phyloP scores from a whole-genome alignment of 1,140 invertebrate species.

The Apis dorsata region DNA sequence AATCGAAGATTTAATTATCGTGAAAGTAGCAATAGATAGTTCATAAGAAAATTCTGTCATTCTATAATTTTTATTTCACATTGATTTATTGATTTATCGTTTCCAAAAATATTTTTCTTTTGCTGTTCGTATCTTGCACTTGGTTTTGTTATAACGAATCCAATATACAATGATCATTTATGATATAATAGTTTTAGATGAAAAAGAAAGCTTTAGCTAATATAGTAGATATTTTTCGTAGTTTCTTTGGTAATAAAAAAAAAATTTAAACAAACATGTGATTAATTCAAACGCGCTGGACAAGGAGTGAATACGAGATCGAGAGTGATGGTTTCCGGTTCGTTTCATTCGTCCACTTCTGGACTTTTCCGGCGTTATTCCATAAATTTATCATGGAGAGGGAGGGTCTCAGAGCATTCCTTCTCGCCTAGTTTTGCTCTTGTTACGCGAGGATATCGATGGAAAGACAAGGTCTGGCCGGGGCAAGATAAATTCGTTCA shows the following conservation, averaged over 20 bases:
- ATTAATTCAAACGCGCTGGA: background rate
- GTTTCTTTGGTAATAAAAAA: background rate
- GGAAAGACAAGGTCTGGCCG: slow-evolving; percentile 60
- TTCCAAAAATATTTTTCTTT: too few relatives aligned
- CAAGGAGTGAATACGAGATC: background rate
- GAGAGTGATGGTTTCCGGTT: background rate
- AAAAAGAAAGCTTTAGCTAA: too few relatives aligned
- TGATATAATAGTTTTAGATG: too few relatives aligned
- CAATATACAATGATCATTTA: too few relatives aligned
- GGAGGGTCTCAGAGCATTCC: background rate
- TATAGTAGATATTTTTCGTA: too few relatives aligned
- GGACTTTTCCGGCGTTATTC: background rate
- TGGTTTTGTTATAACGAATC: too few relatives aligned
- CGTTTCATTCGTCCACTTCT: background rate
- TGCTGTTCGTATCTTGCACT: too few relatives aligned
- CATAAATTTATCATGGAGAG: slow-evolving; percentile 31
- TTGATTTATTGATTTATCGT: too few relatives aligned
- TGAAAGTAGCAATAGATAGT: too few relatives aligned
- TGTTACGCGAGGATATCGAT: slow-evolving; percentile 39
- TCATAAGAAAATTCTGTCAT: too few relatives aligned
- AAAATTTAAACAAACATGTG: background rate
- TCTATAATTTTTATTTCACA: too few relatives aligned
- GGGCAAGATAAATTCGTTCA: slow-evolving; percentile 63
- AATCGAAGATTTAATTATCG: too few relatives aligned
- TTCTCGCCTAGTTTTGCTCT: background rate